These are phyloP conservation scores for Siphamia tubifer DNA, from an alignment of 2,113 vertebrate genomes.

Conservation along the genomic window DNA sequence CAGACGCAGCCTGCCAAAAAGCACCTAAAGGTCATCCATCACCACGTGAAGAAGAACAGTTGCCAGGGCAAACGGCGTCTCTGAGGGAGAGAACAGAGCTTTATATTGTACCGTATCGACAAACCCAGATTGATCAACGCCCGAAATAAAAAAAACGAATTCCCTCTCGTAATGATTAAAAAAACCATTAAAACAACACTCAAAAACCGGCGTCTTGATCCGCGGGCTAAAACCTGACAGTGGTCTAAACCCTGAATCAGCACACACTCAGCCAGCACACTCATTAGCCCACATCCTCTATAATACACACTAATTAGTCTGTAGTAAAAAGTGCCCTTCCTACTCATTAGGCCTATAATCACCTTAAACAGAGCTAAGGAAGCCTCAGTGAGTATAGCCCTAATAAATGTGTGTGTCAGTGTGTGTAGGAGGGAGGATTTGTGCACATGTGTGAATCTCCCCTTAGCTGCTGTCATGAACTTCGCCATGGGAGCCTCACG, in stretches of 20 bases:
- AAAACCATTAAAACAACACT: slow-evolving; percentile 8
- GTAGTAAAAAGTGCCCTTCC: slow-evolving; percentile 61
- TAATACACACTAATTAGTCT: slow-evolving; percentile 68
- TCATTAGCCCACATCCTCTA: slow-evolving; percentile 62
- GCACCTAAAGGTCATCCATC: background rate
- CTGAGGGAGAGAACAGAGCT: background rate
- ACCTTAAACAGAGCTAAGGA: slow-evolving; percentile 61
- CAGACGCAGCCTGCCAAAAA: background rate
- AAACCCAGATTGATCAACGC: slow-evolving; percentile 2
- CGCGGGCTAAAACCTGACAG: slow-evolving; percentile 42
- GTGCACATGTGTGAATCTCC: slow-evolving; percentile 31
- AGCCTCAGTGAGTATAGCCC: slow-evolving; percentile 11
- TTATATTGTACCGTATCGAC: background rate
- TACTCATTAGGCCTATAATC: slow-evolving; percentile 73
- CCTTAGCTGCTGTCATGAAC: slow-evolving; percentile 42
- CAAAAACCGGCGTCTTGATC: slow-evolving; percentile 25
- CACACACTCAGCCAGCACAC: slow-evolving; percentile 45
- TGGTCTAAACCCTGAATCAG: slow-evolving; percentile 55
- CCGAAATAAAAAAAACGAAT: slow-evolving; percentile 1
- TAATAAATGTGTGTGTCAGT: slow-evolving; percentile 16
- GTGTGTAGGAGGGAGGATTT: slow-evolving; percentile 48
- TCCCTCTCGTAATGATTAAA: slow-evolving; percentile 1
- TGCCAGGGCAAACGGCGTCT: background rate
- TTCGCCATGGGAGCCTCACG: slow-evolving; percentile 26
- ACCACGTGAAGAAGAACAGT: background rate